Conservation (phyloP, 2,888 invertebrate genomes). For the Agrilus biguttatus region DNA sequence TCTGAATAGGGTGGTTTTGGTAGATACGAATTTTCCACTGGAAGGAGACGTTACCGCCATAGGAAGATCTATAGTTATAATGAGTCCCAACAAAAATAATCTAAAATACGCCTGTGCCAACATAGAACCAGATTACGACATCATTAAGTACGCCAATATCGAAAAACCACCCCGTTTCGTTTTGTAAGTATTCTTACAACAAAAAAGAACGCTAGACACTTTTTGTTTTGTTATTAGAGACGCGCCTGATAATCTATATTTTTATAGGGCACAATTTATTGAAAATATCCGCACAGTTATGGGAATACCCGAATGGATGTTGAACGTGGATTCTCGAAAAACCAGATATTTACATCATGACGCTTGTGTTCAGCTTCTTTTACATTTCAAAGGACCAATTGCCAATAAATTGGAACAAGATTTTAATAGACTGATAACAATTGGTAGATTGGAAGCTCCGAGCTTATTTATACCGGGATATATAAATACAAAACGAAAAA, state of each 20-base stretch:
- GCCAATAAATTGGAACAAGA: slow-evolving; percentile 69
- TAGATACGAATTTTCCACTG: slow-evolving; percentile 78
- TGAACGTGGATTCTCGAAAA: slow-evolving; percentile 68
- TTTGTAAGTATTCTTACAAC: slow-evolving; percentile 44
- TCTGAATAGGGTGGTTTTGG: slow-evolving; percentile 56
- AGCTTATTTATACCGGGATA: slow-evolving; percentile 67
- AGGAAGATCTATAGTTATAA: slow-evolving; percentile 73
- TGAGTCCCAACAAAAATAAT: slow-evolving; percentile 55
- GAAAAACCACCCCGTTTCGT: slow-evolving; percentile 79
- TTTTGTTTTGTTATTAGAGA: too few relatives aligned
- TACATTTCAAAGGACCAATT: slow-evolving; percentile 75
- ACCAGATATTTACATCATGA: slow-evolving; percentile 64
- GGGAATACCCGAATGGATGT: slow-evolving; percentile 83
- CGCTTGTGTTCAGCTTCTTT: slow-evolving; percentile 68
- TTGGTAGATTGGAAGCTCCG: slow-evolving; percentile 59
- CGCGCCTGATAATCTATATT: slow-evolving; percentile 4
- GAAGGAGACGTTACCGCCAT: slow-evolving; percentile 63
- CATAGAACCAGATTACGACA: slow-evolving; percentile 79
- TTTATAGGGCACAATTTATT: slow-evolving; percentile 64
- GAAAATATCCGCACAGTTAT: slow-evolving; percentile 65
- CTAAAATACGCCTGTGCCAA: slow-evolving; percentile 81
- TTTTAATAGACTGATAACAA: slow-evolving; percentile 58
- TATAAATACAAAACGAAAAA: slow-evolving; percentile 53
- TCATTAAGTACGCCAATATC: slow-evolving; percentile 77
- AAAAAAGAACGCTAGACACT: too few relatives aligned